phyloP scores from a whole-genome alignment of 92 coral and sea anemone species.

The Phenganax marumi region DNA sequence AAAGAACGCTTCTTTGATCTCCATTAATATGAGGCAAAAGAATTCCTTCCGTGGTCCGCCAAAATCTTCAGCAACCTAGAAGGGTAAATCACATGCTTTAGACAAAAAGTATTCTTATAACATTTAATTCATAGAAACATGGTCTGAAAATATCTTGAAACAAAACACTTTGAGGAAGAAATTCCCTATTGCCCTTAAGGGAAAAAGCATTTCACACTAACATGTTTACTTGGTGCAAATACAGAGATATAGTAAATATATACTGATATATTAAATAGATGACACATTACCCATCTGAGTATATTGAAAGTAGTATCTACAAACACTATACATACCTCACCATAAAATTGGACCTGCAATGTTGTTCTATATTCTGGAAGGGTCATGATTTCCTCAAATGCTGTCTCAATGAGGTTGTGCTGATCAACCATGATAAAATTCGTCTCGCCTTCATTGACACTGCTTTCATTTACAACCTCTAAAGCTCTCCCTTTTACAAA shows the following conservation, averaged over 20 bases:
- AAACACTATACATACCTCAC: background rate
- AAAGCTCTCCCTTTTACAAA: slow-evolving; percentile 46
- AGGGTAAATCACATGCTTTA: too few relatives aligned
- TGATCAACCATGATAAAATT: slow-evolving; percentile 45
- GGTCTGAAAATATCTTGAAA: background rate
- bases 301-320: too few relatives aligned
- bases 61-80: too few relatives aligned
- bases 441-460: slow-evolving; percentile 38
- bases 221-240: too few relatives aligned
- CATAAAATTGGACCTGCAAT: slow-evolving; percentile 33
- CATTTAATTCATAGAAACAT: background rate
- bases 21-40: background rate
- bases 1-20: background rate
- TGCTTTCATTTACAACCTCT: slow-evolving; percentile 9
- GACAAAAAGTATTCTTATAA: background rate
- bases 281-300: too few relatives aligned
- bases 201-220: too few relatives aligned
- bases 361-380: slow-evolving; percentile 11
- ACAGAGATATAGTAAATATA: too few relatives aligned
- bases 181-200: too few relatives aligned
- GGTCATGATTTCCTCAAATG: slow-evolving; percentile 30
- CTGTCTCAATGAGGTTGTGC: slow-evolving; percentile 17
- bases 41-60: too few relatives aligned
- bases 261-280: too few relatives aligned
- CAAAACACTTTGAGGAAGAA: background rate